Conservation (phyloP, 2,113 vertebrate species). For the Pelecanoides urinatrix region DNA sequence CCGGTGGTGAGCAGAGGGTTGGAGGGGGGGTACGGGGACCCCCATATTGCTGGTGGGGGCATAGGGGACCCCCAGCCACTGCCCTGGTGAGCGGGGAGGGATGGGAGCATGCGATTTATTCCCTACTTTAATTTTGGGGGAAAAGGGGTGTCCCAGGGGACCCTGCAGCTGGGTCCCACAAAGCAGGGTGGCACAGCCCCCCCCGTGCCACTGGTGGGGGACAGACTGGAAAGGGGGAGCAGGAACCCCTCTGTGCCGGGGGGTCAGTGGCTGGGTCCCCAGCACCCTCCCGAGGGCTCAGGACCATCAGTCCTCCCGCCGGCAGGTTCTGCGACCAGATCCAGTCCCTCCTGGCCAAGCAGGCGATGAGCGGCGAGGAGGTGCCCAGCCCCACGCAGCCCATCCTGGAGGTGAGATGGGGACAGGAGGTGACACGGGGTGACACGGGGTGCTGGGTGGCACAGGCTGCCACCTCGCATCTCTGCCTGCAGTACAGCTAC, state of each 20-base stretch:
- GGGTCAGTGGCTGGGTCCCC: neutral
- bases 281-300: neutral
- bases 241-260: neutral
- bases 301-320: accelerated
- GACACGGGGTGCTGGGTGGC: accelerated
- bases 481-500: conserved; percentile 78
- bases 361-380: conserved; percentile 51
- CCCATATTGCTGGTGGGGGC: neutral
- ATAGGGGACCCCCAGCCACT: neutral
- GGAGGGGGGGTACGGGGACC: neutral
- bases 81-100: neutral
- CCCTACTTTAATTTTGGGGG: neutral
- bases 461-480: neutral
- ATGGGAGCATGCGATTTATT: neutral
- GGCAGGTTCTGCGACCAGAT: conserved; percentile 86
- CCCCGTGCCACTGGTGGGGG: neutral
- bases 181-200: neutral
- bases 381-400: conserved; percentile 39
- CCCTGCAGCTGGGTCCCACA: neutral
- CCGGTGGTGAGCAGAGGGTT: conserved; percentile 74
- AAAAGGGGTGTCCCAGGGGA: neutral
- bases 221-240: neutral
- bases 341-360: conserved; percentile 77
- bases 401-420: conserved; percentile 79
- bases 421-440: neutral